Conservation (phyloP, 2,797 vertebrate genomes). For the Diplodus sargus region DNA sequence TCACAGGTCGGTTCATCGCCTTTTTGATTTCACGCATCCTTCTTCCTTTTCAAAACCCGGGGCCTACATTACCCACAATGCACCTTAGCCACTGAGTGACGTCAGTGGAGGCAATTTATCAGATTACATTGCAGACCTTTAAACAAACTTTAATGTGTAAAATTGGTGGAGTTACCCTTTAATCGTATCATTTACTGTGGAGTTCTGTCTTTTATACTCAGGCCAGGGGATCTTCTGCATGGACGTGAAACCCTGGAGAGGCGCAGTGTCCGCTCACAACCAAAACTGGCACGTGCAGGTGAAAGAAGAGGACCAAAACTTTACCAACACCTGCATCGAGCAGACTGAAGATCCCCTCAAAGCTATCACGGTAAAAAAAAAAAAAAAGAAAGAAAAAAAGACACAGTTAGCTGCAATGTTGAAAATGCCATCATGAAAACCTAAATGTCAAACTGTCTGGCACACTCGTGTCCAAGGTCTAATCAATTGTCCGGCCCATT, state of each 20-base stretch:
- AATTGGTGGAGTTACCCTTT: too few species aligned
- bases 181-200: not conserved
- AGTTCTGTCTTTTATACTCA: conserved; percentile 39
- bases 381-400: conserved; percentile 23
- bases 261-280: conserved; percentile 68
- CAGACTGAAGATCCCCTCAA: conserved; percentile 83
- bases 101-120: too few species aligned
- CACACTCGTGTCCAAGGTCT: conserved; percentile 65
- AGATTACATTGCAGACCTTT: too few species aligned
- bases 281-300: conserved; percentile 80
- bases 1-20: conserved; percentile 82
- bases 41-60: too few species aligned
- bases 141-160: too few species aligned
- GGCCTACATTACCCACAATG: too few species aligned
- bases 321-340: conserved; percentile 78
- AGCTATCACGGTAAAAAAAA: conserved; percentile 78
- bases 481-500: conserved; percentile 60
- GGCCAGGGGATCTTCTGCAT: conserved; percentile 85
- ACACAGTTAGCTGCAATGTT: conserved; percentile 22
- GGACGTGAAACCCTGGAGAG: conserved; percentile 83
- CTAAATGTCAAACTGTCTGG: conserved; percentile 68
- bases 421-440: conserved; percentile 30
- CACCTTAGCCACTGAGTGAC: too few species aligned
- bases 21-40: too few species aligned
- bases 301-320: conserved; percentile 76